phyloP scores from a whole-genome alignment of 2,113 vertebrate species.

The Muntiacus muntjak region DNA sequence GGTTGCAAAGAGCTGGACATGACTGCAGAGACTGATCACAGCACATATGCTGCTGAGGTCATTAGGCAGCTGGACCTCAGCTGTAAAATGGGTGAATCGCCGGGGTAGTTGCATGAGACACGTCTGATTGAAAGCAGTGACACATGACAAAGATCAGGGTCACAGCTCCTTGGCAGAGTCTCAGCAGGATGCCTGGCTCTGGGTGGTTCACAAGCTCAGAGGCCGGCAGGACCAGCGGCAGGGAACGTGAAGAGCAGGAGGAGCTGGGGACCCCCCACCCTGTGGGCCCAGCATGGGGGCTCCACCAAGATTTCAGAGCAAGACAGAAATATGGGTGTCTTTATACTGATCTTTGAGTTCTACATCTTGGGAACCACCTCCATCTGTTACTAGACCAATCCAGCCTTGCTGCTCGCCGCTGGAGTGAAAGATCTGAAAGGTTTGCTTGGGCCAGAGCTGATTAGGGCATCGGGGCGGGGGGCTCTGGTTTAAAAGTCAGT shows the following conservation, averaged over 20 bases:
- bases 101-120: rapidly evolving
- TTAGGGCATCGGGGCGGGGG: neutral
- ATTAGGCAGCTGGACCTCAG: neutral
- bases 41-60: rapidly evolving
- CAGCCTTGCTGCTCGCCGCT: neutral
- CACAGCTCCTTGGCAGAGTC: neutral
- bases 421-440: neutral
- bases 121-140: no score
- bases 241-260: rapidly evolving
- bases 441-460: neutral
- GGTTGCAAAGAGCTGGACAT: neutral
- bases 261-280: rapidly evolving
- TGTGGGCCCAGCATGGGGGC: no score
- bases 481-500: neutral
- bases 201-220: neutral
- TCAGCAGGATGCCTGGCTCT: neutral
- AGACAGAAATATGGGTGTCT: neutral
- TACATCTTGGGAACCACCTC: neutral
- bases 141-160: neutral
- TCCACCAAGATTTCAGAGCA: neutral
- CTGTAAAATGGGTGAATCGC: neutral
- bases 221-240: neutral
- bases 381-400: neutral
- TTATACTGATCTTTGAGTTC: neutral
- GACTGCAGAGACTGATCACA: neutral